Evolutionary conservation across 2,113 vertebrate species (phyloP), one percentile per base, ranked within the genome.

Genomic region (Neolamprologus hecqui): DNA sequence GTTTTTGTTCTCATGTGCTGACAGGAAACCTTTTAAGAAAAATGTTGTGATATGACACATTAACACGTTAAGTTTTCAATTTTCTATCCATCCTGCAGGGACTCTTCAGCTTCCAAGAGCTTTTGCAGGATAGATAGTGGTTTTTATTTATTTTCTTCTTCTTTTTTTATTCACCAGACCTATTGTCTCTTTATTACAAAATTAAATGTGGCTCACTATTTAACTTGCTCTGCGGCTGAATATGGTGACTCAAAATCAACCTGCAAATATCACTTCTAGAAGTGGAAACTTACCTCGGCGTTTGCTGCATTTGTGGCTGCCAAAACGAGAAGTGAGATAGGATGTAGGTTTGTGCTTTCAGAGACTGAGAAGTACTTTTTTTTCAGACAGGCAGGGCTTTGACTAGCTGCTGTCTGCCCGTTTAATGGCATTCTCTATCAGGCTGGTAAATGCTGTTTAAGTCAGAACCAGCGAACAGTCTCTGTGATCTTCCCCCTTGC

Each of bases 271-370:
- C 31, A 57, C 28, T 82, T 85, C 83, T 45, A 77, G 77, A 73
- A 60, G 68, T 82, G 54, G 53, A 84, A 90, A 85, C 19, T 12
- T 53, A 84, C 5, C n/a, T 4, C 6, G 8, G 31, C 26, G 42
- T 60, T 82, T 17, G 54, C 63, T 31, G n/a, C 63, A 55, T 45
- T 77, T 37, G 53, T 23, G 35, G 19, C 47, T 84, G 40, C 45
- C 40, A 58, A 89, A 88, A 86, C 10, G 68, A 84, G 89, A 90
- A 83, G 81, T 35, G 51, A 47, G 82, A 84, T 23, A 28, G 60
- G 86, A 91, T 92, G 73, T 93, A 88, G 91, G 92, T 91, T 57
- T 37, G 35, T 80, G 40, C 85, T 82, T 87, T 89, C 79, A 73
- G 28, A 49, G 23, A 54, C 23, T 17, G 15, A 80, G 21, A 57